phyloP scores from a whole-genome alignment of 2,797 vertebrate genomes.

The Xenopus petersii region DNA sequence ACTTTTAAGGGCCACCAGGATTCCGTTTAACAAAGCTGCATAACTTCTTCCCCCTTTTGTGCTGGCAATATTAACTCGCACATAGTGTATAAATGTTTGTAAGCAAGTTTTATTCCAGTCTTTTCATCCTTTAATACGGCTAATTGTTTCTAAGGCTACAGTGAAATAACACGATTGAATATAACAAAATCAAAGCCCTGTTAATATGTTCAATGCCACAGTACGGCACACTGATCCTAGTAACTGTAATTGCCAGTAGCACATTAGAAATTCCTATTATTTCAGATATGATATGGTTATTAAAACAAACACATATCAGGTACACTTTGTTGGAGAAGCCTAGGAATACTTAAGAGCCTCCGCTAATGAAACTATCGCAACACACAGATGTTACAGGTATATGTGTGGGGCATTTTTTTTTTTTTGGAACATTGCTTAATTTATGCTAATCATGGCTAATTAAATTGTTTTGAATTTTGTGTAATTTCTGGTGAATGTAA shows the following conservation, averaged over 20 bases:
- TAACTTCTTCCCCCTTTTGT: conserved; percentile 23
- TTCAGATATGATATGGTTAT: background rate
- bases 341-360: background rate
- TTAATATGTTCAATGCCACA: background rate
- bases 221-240: background rate
- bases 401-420: conserved; percentile 31
- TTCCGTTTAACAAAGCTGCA: background rate
- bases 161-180: conserved; percentile 6
- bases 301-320: background rate
- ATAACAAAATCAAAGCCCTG: background rate
- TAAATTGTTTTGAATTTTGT: conserved; percentile 45
- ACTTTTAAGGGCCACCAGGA: too few species aligned
- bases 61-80: conserved; percentile 17
- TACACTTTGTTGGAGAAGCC: background rate
- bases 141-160: conserved; percentile 11
- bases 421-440: conserved; percentile 15
- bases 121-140: conserved; percentile 21
- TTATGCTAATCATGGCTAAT: conserved; percentile 45
- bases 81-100: conserved; percentile 28
- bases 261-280: background rate
- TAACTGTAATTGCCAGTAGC: background rate
- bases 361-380: conserved; percentile 12
- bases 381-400: conserved; percentile 14
- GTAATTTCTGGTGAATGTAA: conserved; percentile 46
- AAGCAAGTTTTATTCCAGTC: conserved; percentile 9